A percentile compares a stretch with the other conserved stretches of the same genome.
These are phyloP conservation scores for Linyphia triangularis DNA, from an alignment of 2,888 invertebrate genomes.

Conservation along the genomic window DNA sequence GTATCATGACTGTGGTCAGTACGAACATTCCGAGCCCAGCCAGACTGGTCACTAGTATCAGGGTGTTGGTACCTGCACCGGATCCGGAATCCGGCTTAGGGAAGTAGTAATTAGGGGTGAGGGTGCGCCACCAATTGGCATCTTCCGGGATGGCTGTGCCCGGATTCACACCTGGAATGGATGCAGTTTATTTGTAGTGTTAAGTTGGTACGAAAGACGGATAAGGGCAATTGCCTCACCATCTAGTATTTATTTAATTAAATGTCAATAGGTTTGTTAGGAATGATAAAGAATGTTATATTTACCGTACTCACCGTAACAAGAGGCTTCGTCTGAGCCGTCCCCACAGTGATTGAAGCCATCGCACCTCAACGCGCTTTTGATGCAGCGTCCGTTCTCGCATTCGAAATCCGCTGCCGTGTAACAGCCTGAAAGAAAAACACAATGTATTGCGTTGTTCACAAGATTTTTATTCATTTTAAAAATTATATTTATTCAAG, in stretches of 20 bases:
- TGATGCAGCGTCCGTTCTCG: constrained; percentile 86
- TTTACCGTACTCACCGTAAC: constrained; percentile 78
- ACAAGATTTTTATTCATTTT: too few relatives aligned
- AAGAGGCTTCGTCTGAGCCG: constrained; percentile 85
- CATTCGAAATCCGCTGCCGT: constrained; percentile 82
- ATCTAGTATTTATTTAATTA: too few relatives aligned
- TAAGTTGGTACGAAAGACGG: too few relatives aligned
- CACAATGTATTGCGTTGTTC: too few relatives aligned
- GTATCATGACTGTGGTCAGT: constrained; percentile 73
- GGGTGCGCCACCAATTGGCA: constrained; percentile 83
- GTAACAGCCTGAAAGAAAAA: constrained; percentile 83
- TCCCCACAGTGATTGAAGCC: constrained; percentile 89
- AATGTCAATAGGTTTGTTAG: not conserved
- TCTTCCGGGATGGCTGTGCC: constrained; percentile 76
- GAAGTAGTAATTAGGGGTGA: constrained; percentile 87
- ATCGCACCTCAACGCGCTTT: constrained; percentile 85
- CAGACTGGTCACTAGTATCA: constrained; percentile 79
- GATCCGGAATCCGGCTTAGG: constrained; percentile 81
- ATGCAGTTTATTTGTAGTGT: not conserved
- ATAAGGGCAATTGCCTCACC: too few relatives aligned
- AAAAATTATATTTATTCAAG: too few relatives aligned
- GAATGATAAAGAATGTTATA: not conserved
- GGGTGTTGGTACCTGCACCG: constrained; percentile 75
- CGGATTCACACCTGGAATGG: constrained; percentile 41
- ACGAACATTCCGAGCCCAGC: constrained; percentile 82